Percentiles rank a stretch among this genome's conserved stretches.
Conservation (phyloP, 1,140 invertebrate species). For the Carposina sasakii region DNA sequence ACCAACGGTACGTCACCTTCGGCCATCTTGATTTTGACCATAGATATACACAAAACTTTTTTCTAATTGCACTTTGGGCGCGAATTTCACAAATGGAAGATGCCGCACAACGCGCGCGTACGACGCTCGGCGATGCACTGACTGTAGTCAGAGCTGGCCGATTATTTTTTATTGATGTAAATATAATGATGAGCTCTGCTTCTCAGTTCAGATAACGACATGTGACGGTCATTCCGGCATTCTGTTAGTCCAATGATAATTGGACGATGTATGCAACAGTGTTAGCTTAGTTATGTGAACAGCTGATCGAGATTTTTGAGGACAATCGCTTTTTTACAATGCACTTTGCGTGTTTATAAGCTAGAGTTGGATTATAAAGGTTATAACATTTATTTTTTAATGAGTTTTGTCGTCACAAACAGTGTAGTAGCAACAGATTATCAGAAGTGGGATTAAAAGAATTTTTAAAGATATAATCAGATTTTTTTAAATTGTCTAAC, state of each 20-base stretch:
- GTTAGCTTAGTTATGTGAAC: too few species aligned
- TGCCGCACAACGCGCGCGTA: conserved; percentile 23
- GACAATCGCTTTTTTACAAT: too few species aligned
- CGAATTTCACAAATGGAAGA: conserved; percentile 5
- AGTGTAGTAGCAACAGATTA: too few species aligned
- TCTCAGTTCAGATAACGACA: conserved; percentile 49
- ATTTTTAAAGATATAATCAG: too few species aligned
- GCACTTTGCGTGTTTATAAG: too few species aligned
- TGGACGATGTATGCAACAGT: conserved; percentile 50
- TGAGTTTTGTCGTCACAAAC: too few species aligned
- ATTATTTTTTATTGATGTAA: conserved; percentile 64
- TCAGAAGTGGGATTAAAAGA: too few species aligned
- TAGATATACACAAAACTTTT: not conserved
- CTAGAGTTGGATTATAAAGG: too few species aligned
- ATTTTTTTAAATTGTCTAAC: too few species aligned
- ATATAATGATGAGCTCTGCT: conserved; percentile 47
- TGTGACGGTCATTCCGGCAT: conserved; percentile 38
- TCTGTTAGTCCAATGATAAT: conserved; percentile 57
- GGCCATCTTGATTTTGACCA: conserved; percentile 37
- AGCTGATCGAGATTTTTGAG: too few species aligned
- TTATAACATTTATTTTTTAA: too few species aligned
- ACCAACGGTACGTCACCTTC: conserved; percentile 63
- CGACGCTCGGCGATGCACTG: conserved; percentile 40
- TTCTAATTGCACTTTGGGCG: not conserved
- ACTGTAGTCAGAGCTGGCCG: conserved; percentile 37